Conservation (phyloP, 2,888 invertebrate genomes). For the Alviniconcha strummeri region DNA sequence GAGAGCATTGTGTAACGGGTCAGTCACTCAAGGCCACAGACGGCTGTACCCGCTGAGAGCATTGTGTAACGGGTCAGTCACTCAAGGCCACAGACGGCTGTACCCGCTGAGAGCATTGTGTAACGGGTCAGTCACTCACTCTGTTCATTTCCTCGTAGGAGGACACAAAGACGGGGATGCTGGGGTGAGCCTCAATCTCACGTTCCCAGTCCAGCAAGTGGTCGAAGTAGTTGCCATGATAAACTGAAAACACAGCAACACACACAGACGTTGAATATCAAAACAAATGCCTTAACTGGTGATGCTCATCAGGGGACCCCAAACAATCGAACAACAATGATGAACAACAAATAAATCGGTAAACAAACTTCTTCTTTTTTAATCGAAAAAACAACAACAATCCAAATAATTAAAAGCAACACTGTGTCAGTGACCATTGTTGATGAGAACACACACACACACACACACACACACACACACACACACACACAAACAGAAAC, state of each 20-base stretch:
- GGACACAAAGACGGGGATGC: conserved; percentile 23
- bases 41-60: too few species aligned
- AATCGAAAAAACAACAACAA: neutral
- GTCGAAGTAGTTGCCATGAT: conserved; percentile 31
- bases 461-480: neutral
- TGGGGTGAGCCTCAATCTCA: conserved; percentile 24
- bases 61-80: too few species aligned
- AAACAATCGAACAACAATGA: neutral
- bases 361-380: neutral
- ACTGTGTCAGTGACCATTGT: neutral
- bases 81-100: too few species aligned
- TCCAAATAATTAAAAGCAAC: neutral
- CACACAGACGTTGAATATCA: too few species aligned
- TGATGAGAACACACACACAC: neutral
- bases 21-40: too few species aligned
- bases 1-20: too few species aligned
- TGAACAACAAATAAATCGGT: neutral
- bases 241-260: conserved; percentile 8
- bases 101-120: too few species aligned
- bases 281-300: too few species aligned
- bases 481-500: neutral
- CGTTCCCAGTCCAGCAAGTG: conserved; percentile 30
- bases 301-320: too few species aligned
- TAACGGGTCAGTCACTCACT: neutral
- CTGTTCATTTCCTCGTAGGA: conserved; percentile 28